Evolutionary conservation across 2,888 invertebrate genomes (phyloP), one percentile per base, ranked within the genome.

Genomic region (Synergus japonicus): DNA sequence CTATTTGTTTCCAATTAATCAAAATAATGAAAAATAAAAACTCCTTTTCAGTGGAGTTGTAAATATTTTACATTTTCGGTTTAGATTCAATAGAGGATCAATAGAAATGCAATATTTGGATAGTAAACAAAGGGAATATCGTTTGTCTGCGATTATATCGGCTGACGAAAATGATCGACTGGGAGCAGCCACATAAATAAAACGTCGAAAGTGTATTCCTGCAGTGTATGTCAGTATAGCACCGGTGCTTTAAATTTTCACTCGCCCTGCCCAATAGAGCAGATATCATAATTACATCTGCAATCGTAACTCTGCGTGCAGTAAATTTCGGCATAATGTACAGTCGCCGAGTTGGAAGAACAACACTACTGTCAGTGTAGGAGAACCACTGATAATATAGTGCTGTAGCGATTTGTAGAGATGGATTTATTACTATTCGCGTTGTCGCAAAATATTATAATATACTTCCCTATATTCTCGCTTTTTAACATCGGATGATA

Each of bases 231-330:
- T 67, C 76, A 58, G 41, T 18, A 67, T 54, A 54, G 44, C 22
- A 1, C 22, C 78, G 65, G 76, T 44, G 79, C 77, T 84, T 83
- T 82, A 80, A 83, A 84, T 83, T 83, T 83, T 66, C 79, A 78
- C 77, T 77, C 79, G 77, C 78, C 10, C 78, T 77, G 80, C 58
- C n/a, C 66, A 44, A 22, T 67, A 44, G 44, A 44, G 77, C 82
- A 80, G 81, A 81, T 85, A 85, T 84, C 84, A 84, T 84, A 84
- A 84, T 85, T 84, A 81, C 85, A 83, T 84, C 83, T 84, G 82
- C 83, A 80, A 82, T 83, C 83, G 82, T 82, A 83, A 84, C 82
- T 84, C 81, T 79, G 60, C 46, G 69, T 76, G 79, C 79, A 82
- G 79, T 83, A 83, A 84, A 85, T 83, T 81, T 79, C 65, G 65